Conservation (phyloP, 2,888 invertebrate genomes). For the Thymelicus acteon region DNA sequence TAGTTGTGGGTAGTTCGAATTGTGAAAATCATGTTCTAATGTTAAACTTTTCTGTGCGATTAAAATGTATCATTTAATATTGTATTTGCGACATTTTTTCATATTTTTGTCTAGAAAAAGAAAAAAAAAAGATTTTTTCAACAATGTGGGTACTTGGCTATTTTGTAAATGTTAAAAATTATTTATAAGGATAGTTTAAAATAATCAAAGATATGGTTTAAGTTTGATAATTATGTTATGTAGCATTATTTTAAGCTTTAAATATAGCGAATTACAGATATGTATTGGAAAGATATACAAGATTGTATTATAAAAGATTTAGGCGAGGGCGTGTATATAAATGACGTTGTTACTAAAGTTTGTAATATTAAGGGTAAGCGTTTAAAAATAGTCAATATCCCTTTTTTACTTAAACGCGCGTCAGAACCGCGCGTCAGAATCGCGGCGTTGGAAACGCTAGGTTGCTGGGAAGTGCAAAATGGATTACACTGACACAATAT, state of each 20-base stretch:
- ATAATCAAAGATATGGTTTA: constrained; percentile 22
- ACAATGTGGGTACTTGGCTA: constrained; percentile 13
- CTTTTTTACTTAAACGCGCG: not conserved
- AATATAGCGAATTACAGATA: not conserved
- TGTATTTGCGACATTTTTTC: not conserved
- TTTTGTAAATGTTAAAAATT: constrained; percentile 13
- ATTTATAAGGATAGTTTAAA: constrained; percentile 21
- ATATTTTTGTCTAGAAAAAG: not conserved
- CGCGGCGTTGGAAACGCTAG: constrained; percentile 35
- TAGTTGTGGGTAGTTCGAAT: not conserved
- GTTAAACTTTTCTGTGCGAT: not conserved
- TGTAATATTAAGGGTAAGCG: constrained; percentile 6
- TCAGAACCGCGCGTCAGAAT: constrained; percentile 15
- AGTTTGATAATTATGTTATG: not conserved
- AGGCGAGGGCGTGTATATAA: not conserved
- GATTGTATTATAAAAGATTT: not conserved
- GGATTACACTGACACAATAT: constrained; percentile 52
- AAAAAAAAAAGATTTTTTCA: not conserved
- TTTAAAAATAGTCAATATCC: not conserved
- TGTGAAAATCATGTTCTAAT: not conserved
- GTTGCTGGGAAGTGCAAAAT: constrained; percentile 55
- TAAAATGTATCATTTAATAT: not conserved
- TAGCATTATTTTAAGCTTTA: constrained; percentile 3
- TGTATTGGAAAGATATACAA: not conserved
- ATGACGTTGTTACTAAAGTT: constrained; percentile 7